Base-by-base conservation (phyloP, 2,797 vertebrate genomes). In the Rhinophrynus dorsalis region DNA sequence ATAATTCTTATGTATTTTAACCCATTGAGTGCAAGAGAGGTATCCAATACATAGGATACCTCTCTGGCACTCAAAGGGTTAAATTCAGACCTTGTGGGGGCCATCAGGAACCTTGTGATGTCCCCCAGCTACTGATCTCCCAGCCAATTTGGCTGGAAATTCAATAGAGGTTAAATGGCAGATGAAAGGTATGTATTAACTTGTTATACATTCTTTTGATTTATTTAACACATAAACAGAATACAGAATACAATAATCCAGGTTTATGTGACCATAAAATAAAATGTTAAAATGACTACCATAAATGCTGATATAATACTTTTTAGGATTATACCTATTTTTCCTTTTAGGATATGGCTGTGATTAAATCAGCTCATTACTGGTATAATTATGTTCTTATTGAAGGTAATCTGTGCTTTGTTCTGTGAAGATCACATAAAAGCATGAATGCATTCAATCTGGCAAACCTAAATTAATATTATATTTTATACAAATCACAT, bases 281-380 rank as follows among this genome's bases (percentile, higher is more conserved):
- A 51, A 27, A 13, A n/a, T 40, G 9, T 51, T 2, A 57, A 50
- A 57, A 47, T n/a, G 20, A 5, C 37, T 32, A 15, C 23, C 13
- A 57, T 10, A 50, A 48, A 54, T 42, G 56, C 45, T 68, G 67
- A 51, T 42, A 52, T 58, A 30, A 52, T 44, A 52, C 47, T 68
- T 51, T 54, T 27, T 52, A 17, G 52, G 35, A 60, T 60, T 26
- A 52, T 52, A 30, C 12, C 35, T 38, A 68, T 68, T 68, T 51
- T 24, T 52, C 37, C 37, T 59, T 60, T 52, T 52, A 37, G 47
- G 45, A 68, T 44, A 24, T 52, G 47, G 56, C 56, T 68, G 67
- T 68, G 45, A 68, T 52, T 68, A 68, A 61, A 68, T 21, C 27
- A 52, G 67, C 59, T 68, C 67, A 68, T 68, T 68, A 68, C 24